These are phyloP conservation scores for Caenorhabditis becei DNA, from an alignment of 2,888 invertebrate species.

Conservation along the genomic window DNA sequence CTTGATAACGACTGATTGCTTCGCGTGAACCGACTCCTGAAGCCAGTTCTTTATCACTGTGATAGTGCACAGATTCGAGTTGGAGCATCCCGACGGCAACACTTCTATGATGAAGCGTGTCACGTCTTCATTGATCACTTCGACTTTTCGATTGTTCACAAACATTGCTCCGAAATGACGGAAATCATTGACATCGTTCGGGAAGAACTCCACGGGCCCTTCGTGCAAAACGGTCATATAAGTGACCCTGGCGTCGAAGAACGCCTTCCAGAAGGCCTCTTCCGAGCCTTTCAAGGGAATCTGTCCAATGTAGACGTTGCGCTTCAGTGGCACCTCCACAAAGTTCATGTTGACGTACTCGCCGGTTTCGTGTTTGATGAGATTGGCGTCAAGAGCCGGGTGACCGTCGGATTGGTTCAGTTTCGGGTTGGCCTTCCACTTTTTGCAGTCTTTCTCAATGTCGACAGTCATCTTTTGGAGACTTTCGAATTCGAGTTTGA, in stretches of 20 bases:
- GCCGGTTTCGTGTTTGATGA: slow-evolving; percentile 4
- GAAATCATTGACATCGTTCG: background rate
- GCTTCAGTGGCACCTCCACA: slow-evolving; percentile 19
- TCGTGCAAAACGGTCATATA: slow-evolving; percentile 25
- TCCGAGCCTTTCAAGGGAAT: slow-evolving; percentile 26
- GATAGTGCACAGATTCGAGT: slow-evolving; percentile 31
- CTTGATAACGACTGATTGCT: slow-evolving; percentile 22
- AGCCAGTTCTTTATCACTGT: slow-evolving; percentile 34
- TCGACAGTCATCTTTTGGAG: slow-evolving; percentile 24
- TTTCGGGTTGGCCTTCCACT: slow-evolving; percentile 25
- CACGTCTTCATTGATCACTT: slow-evolving; percentile 26
- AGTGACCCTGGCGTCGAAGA: slow-evolving; percentile 14
- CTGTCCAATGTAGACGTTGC: slow-evolving; percentile 21
- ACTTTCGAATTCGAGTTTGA: slow-evolving; percentile 27
- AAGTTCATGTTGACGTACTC: slow-evolving; percentile 29
- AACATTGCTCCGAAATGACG: slow-evolving; percentile 30
- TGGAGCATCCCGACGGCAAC: slow-evolving; percentile 37
- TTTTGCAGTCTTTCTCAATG: slow-evolving; percentile 31
- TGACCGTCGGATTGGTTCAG: slow-evolving; percentile 34
- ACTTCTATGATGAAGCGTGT: slow-evolving; percentile 33
- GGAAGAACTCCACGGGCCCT: slow-evolving; percentile 22
- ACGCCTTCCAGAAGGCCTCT: slow-evolving; percentile 40
- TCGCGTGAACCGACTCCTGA: slow-evolving; percentile 20
- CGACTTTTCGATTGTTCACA: slow-evolving; percentile 34
- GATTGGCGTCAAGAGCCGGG: slow-evolving; percentile 35